A percentile compares a stretch with the other conserved stretches of the same genome.
These are phyloP conservation scores for Egretta garzetta DNA, from an alignment of 2,113 vertebrate genomes.

Conservation along the genomic window DNA sequence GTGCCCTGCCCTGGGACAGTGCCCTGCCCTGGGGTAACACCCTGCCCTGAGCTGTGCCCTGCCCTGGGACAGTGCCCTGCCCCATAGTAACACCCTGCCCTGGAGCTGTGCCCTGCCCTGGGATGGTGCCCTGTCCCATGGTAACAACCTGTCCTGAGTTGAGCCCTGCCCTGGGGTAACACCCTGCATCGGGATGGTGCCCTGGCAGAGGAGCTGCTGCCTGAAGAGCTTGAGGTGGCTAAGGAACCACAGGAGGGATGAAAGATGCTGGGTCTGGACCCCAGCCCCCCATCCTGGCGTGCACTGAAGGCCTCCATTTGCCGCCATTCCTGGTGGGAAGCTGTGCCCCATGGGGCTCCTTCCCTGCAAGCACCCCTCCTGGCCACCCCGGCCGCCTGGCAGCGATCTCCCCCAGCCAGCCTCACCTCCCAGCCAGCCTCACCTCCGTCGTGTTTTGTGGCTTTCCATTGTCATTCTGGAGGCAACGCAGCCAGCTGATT, in stretches of 20 bases:
- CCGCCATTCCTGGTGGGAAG: rapidly evolving
- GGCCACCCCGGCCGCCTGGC: neutral
- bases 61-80: too few species aligned
- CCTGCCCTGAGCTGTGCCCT: neutral
- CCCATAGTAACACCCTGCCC: too few species aligned
- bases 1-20: neutral
- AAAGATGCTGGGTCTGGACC: rapidly evolving
- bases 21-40: neutral
- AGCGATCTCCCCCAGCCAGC: neutral
- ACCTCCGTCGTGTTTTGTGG: neutral
- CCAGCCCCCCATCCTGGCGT: rapidly evolving
- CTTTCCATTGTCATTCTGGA: slow-evolving; percentile 29
- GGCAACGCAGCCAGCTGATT: slow-evolving; percentile 17
- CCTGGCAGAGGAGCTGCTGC: neutral
- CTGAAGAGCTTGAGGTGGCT: neutral
- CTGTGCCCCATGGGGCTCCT: rapidly evolving
- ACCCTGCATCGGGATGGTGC: too few species aligned
- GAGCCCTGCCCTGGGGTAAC: too few species aligned
- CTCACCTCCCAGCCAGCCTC: neutral
- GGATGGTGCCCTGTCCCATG: too few species aligned
- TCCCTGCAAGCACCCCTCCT: rapidly evolving
- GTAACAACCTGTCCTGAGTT: neutral
- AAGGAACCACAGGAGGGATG: neutral
- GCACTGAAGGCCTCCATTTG: rapidly evolving
- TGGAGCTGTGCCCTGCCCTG: too few species aligned